phyloP scores from a whole-genome alignment of 2,888 invertebrate species.

The Drosophila anceps region DNA sequence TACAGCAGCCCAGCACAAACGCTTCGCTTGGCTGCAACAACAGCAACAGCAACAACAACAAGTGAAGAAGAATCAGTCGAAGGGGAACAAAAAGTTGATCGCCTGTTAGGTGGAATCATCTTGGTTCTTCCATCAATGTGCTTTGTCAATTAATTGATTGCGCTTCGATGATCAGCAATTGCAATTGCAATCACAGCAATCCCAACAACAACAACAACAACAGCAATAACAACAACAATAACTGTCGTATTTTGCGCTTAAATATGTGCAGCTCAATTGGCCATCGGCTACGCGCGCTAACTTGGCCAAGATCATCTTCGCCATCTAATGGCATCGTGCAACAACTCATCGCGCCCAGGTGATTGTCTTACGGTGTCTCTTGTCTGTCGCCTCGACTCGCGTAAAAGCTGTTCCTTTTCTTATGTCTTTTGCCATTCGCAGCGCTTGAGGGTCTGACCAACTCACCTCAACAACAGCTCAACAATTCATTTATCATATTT shows the following conservation, averaged over 20 bases:
- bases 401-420: slow-evolving; percentile 67
- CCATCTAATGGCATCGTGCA: slow-evolving; percentile 21
- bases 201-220: slow-evolving; percentile 4
- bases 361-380: slow-evolving; percentile 53
- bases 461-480: slow-evolving; percentile 13
- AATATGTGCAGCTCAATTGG: slow-evolving; percentile 72
- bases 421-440: slow-evolving; percentile 20
- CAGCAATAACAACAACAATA: slow-evolving; percentile 62
- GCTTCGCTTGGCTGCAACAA: not conserved
- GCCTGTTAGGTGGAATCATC: slow-evolving; percentile 30
- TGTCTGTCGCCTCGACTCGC: slow-evolving; percentile 33
- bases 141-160: slow-evolving; percentile 80
- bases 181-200: slow-evolving; percentile 20
- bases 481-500: slow-evolving; percentile 76
- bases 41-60: not conserved
- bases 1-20: slow-evolving; percentile 20
- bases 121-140: slow-evolving; percentile 33
- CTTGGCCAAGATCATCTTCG: slow-evolving; percentile 52
- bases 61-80: not conserved
- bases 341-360: slow-evolving; percentile 30
- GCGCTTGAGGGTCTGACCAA: slow-evolving; percentile 45
- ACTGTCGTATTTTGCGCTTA: slow-evolving; percentile 78
- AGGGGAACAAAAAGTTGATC: slow-evolving; percentile 53
- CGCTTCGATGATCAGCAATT: slow-evolving; percentile 44
- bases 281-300: slow-evolving; percentile 36